These are phyloP conservation scores for Pseudococcus longispinus DNA, from an alignment of 2,888 invertebrate species.

Conservation along the genomic window DNA sequence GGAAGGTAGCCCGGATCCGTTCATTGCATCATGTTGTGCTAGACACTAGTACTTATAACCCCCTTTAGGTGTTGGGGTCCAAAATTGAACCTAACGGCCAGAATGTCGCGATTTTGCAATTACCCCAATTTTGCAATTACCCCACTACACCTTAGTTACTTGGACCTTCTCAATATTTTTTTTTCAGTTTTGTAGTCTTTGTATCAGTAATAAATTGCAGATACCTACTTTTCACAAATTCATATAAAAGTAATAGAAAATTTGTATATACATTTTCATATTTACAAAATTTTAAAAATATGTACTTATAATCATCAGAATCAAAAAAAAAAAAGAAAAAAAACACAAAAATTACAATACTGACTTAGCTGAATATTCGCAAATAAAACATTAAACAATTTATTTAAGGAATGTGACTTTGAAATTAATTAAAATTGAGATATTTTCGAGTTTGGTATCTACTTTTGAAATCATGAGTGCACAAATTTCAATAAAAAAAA, in stretches of 20 bases:
- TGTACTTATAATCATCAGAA: background rate
- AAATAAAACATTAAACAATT: conserved; percentile 48
- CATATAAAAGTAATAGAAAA: background rate
- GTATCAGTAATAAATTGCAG: background rate
- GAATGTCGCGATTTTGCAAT: no score
- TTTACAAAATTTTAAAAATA: conserved; percentile 25
- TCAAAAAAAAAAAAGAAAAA: background rate
- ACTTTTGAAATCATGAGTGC: background rate
- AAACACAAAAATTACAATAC: conserved; percentile 21
- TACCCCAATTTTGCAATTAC: no score
- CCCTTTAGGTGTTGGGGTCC: no score
- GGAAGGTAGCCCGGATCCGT: no score
- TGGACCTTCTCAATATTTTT: no score
- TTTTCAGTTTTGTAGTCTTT: background rate
- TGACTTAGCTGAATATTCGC: conserved; percentile 50
- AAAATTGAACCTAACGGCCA: no score
- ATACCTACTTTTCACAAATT: conserved; percentile 10
- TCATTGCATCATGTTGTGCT: no score
- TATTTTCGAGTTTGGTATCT: background rate
- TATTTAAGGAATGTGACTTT: conserved; percentile 47
- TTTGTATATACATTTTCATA: conserved; percentile 15
- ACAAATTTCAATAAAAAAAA: no score
- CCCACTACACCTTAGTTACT: no score
- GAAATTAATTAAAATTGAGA: background rate
- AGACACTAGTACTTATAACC: no score